phyloP scores from a whole-genome alignment of 2,888 invertebrate genomes.

The Callyntrura sp. region DNA sequence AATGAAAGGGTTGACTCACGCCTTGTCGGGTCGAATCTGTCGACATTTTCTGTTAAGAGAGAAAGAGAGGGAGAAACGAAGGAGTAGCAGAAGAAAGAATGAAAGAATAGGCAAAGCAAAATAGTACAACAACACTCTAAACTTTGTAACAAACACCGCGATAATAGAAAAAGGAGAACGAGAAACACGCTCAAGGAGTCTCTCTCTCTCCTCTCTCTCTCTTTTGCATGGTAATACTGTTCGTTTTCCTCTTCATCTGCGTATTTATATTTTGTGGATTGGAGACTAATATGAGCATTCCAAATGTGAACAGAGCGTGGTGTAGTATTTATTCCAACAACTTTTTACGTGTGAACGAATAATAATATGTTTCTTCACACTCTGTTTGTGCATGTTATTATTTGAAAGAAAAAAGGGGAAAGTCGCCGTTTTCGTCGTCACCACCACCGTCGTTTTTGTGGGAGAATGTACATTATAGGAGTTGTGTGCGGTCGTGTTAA shows the following conservation, averaged over 20 bases:
- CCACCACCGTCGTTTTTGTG: not conserved
- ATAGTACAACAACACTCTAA: constrained; percentile 52
- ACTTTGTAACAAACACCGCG: constrained; percentile 31
- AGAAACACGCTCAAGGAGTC: constrained; percentile 22
- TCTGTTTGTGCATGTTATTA: no score
- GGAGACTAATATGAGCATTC: constrained; percentile 66
- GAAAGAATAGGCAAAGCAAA: constrained; percentile 53
- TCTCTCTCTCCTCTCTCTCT: no score
- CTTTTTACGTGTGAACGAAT: constrained; percentile 75
- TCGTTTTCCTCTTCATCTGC: constrained; percentile 59
- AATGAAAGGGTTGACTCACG: constrained; percentile 78
- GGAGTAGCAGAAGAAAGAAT: constrained; percentile 59
- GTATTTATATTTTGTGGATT: constrained; percentile 64
- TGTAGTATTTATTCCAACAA: constrained; percentile 65
- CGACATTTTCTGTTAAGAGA: constrained; percentile 67
- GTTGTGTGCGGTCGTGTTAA: no score
- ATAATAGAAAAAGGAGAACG: constrained; percentile 54
- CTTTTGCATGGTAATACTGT: constrained; percentile 39
- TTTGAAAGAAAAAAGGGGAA: constrained; percentile 54
- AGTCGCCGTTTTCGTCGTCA: constrained; percentile 30
- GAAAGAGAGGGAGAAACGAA: constrained; percentile 7
- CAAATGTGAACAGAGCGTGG: constrained; percentile 68
- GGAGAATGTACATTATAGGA: not conserved
- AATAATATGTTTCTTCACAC: constrained; percentile 66
- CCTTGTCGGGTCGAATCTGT: constrained; percentile 78